These are phyloP conservation scores for Prinia subflava DNA, from an alignment of 2,113 vertebrate genomes.

Conservation along the genomic window DNA sequence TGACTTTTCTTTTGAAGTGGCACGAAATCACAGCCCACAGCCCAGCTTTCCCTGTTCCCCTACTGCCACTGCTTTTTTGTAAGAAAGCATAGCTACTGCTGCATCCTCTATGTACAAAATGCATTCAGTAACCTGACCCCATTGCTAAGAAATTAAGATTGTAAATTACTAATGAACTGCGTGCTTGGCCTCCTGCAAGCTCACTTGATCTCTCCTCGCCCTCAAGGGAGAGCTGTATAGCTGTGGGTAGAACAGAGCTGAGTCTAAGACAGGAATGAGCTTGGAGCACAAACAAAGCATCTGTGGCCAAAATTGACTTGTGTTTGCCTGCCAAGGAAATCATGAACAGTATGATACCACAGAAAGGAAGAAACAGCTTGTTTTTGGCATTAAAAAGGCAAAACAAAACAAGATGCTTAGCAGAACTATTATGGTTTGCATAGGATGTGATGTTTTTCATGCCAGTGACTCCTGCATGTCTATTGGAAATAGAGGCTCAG, in stretches of 20 bases:
- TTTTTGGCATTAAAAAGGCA: background rate
- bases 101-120: background rate
- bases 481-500: background rate
- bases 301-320: background rate
- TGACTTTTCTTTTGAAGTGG: background rate
- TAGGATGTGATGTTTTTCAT: background rate
- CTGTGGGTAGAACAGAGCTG: background rate
- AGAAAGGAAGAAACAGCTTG: background rate
- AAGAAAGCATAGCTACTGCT: background rate
- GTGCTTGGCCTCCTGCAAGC: background rate
- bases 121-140: background rate
- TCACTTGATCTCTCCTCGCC: background rate
- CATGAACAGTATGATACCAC: background rate
- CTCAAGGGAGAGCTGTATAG: background rate
- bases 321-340: background rate
- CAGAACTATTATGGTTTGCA: background rate
- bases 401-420: background rate
- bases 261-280: background rate
- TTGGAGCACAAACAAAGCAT: background rate
- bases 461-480: background rate
- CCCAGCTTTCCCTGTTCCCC: background rate
- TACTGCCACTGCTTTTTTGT: background rate
- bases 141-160: background rate
- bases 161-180: background rate
- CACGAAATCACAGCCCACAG: fast-evolving